Conservation (phyloP, 2,797 vertebrate genomes). For the Pachyuromys duprasi region DNA sequence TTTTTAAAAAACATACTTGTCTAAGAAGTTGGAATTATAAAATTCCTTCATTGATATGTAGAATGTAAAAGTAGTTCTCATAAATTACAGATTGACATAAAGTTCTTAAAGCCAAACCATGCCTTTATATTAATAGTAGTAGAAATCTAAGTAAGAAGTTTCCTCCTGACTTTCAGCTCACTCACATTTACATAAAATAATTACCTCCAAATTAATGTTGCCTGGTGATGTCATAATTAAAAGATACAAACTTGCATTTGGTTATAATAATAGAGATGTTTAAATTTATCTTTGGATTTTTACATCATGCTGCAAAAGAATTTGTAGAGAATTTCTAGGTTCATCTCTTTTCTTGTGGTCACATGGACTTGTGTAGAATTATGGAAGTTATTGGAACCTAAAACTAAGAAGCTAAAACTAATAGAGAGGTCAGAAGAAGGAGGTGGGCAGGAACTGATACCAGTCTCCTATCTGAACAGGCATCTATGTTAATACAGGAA, state of each 20-base stretch:
- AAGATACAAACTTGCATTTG: not conserved
- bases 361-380: not conserved
- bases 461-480: not conserved
- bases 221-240: not conserved
- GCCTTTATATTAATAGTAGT: not conserved
- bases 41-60: constrained; percentile 40
- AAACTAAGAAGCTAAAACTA: not conserved
- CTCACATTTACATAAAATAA: constrained; percentile 17
- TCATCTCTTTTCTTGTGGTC: not conserved
- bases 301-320: constrained; percentile 2
- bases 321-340: not conserved
- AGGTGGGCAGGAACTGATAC: not conserved
- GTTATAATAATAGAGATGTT: not conserved
- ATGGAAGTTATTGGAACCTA: not conserved
- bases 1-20: not conserved
- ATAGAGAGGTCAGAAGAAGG: not conserved
- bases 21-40: constrained; percentile 27
- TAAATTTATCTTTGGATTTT: constrained; percentile 4
- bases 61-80: constrained; percentile 33
- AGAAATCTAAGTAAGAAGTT: constrained; percentile 52
- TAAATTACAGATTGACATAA: constrained; percentile 37
- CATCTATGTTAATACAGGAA: too few species aligned
- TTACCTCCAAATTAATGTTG: constrained; percentile 29
- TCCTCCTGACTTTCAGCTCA: not conserved
- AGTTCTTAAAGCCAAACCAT: not conserved